phyloP scores from a whole-genome alignment of 2,888 invertebrate species.

The Caenorhabditis japonica region DNA sequence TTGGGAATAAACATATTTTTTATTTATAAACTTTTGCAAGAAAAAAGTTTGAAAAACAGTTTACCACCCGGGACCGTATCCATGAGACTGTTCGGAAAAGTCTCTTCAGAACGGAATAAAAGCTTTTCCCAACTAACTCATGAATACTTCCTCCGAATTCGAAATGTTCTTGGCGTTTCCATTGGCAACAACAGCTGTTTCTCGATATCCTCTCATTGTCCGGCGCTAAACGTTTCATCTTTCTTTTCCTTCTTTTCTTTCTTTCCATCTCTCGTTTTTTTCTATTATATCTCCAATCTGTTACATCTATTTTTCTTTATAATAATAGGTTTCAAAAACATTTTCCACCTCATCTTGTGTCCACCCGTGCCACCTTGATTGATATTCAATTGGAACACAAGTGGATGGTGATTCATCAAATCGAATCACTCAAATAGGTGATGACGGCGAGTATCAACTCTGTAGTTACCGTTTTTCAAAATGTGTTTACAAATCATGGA shows the following conservation, averaged over 20 bases:
- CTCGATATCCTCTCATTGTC: not conserved
- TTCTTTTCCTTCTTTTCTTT: conserved; percentile 8
- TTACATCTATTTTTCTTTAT: not conserved
- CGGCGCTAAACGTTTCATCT: conserved; percentile 13
- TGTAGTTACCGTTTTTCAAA: conserved; percentile 64
- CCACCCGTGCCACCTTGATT: conserved; percentile 12
- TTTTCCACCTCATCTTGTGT: conserved; percentile 18
- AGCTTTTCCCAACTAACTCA: too few species aligned
- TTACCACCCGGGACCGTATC: too few species aligned
- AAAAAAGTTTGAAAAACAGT: too few species aligned
- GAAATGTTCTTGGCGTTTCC: conserved; percentile 28
- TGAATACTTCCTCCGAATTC: conserved; percentile 8
- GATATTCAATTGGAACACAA: conserved; percentile 35
- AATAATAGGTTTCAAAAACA: conserved; percentile 3
- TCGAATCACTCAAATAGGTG: not conserved
- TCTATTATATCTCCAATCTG: not conserved
- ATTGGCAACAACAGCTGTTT: conserved; percentile 26
- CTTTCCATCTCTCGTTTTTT: conserved; percentile 5
- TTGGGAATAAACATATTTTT: not conserved
- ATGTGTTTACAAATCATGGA: conserved; percentile 70
- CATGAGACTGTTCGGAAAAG: too few species aligned
- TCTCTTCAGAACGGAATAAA: too few species aligned
- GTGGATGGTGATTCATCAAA: conserved; percentile 43
- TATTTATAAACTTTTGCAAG: too few species aligned
- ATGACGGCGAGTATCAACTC: conserved; percentile 64